Conservation (phyloP, 2,113 vertebrate species). For the Myotis brandtii region DNA sequence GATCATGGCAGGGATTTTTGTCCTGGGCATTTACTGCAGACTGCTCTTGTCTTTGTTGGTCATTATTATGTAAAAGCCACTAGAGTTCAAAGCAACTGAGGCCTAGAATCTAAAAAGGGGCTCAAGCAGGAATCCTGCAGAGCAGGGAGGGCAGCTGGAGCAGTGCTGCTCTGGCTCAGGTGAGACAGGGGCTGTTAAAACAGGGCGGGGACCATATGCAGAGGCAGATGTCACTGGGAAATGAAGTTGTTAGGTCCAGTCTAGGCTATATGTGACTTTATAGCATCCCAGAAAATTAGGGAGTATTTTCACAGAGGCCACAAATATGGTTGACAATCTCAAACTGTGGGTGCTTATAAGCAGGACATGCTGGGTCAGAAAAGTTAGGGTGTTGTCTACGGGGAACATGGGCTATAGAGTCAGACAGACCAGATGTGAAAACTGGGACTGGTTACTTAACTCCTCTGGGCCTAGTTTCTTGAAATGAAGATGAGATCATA, state of each 20-base stretch:
- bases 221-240: constrained; percentile 18
- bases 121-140: too few relatives aligned
- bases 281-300: not conserved
- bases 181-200: not conserved
- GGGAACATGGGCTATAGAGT: not conserved
- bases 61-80: not conserved
- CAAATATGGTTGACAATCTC: not conserved
- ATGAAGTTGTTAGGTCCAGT: not conserved
- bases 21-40: not conserved
- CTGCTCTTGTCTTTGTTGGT: not conserved
- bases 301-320: not conserved
- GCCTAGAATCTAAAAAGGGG: not conserved
- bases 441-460: not conserved
- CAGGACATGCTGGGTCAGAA: not conserved
- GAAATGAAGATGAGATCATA: not conserved
- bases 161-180: not conserved
- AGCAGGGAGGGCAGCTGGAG: not conserved
- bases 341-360: not conserved
- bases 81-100: not conserved
- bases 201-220: not conserved
- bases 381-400: not conserved
- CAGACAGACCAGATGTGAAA: not conserved
- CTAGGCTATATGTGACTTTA: constrained; percentile 11
- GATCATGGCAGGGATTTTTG: not conserved
- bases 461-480: not conserved